Evolutionary conservation across 2,797 vertebrate species (phyloP).

Genomic region (Dendrocincla tyrannina): DNA sequence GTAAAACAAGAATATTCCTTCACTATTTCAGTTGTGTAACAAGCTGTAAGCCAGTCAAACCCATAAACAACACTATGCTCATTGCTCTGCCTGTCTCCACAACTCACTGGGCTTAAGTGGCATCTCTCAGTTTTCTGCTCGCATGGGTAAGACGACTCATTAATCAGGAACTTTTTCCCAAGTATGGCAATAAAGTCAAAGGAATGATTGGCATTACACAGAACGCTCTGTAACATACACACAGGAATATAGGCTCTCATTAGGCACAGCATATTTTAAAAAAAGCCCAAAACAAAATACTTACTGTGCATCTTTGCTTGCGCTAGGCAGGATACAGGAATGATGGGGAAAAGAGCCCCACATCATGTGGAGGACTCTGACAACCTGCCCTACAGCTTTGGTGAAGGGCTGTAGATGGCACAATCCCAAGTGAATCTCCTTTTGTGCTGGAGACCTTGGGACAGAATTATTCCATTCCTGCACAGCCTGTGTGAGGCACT

Average conservation of each 20-base stretch:
- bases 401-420: neutral
- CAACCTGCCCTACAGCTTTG: neutral
- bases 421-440: neutral
- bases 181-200: conserved; percentile 61
- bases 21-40: neutral
- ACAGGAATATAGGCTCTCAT: conserved; percentile 21
- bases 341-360: neutral
- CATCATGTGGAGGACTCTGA: neutral
- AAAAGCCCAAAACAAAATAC: neutral
- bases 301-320: neutral
- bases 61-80: neutral
- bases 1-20: conserved; percentile 39
- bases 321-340: neutral
- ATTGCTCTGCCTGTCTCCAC: conserved; percentile 34
- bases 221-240: neutral
- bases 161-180: conserved; percentile 60
- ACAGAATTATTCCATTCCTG: fast-evolving
- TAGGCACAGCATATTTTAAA: neutral
- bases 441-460: neutral
- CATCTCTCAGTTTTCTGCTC: neutral
- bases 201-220: conserved; percentile 60
- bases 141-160: conserved; percentile 36
- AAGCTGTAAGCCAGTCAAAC: conserved; percentile 54
- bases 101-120: conserved; percentile 49
- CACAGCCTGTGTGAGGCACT: neutral